Base-by-base conservation (phyloP, 2,113 vertebrate genomes). In the Ivindomyrus marchei region DNA sequence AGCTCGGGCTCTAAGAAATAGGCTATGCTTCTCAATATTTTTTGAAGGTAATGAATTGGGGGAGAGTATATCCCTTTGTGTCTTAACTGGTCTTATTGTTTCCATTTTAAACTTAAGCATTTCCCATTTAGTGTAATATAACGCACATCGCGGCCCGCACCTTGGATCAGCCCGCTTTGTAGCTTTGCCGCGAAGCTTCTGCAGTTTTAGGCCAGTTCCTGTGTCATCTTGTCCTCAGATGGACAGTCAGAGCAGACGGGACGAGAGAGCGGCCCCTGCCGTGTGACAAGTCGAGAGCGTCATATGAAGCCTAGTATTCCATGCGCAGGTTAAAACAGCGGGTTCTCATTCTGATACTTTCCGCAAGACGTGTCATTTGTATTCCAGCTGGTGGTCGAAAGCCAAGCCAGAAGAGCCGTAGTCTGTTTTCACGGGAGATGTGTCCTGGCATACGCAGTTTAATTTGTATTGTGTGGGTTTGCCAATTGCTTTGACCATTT, bases 401-500 rank as follows among this genome's bases (percentile, higher is more conserved):
- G 77, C 89, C 49, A 62, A 45, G 58, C 88, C 58, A 62, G 91
- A 36, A 89, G 91, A 39, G 91, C n/a, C 21, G 56, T 91, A 89
- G 92, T 93, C 95, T 93, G 91, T 92, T 91, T 91, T 90, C 91
- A 90, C 93, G 90, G 89, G 93, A 94, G 93, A 95, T 95, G 91
- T 90, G 90, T 93, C 91, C 92, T 95, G 95, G 94, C 96, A 90
- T 92, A 50, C 90, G 11, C 85, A 42, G 92, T 95, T 96, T 96
- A 94, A 96, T 97, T 95, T 95, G 95, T 95, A 92, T 49, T 86
- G 91, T 90, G 90, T 92, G 31, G 85, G 90, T 90, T 88, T 46
- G 92, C 88, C 90, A 94, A 95, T 94, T 88, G 92, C 93, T 94
- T 92, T 95, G 96, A 96, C 95, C 92, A 92, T 94, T 96, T 93